Evolutionary conservation across 2,888 invertebrate species (phyloP).

Genomic region (Tachina grossa): DNA sequence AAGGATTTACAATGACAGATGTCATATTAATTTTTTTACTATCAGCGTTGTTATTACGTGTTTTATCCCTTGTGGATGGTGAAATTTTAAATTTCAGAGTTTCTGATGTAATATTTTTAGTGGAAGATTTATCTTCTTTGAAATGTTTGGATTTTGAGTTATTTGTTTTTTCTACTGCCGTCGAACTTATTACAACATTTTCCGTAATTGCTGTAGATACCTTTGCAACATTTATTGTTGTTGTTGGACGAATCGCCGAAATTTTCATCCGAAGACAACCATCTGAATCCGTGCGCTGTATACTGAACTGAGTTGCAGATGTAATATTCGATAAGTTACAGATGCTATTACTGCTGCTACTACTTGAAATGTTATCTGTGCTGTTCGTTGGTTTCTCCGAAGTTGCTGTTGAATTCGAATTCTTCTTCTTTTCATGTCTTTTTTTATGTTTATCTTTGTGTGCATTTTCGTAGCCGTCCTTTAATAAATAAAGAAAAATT

Average conservation of each 20-base stretch:
- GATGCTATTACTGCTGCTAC: slow-evolving; percentile 42
- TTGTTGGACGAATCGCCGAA: slow-evolving; percentile 80
- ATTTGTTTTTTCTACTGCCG: slow-evolving; percentile 29
- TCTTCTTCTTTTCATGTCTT: slow-evolving; percentile 70
- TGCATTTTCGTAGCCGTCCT: slow-evolving; percentile 56
- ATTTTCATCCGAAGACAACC: slow-evolving; percentile 82
- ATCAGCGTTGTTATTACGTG: slow-evolving; percentile 53
- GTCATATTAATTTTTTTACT: slow-evolving; percentile 64
- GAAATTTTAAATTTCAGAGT: slow-evolving; percentile 65
- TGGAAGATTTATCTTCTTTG: slow-evolving; percentile 44
- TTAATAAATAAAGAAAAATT: slow-evolving; percentile 18
- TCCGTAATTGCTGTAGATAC: slow-evolving; percentile 21
- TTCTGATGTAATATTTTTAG: slow-evolving; percentile 43
- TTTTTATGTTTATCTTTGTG: slow-evolving; percentile 68
- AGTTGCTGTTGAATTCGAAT: slow-evolving; percentile 49
- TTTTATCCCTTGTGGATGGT: slow-evolving; percentile 40
- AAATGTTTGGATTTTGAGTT: slow-evolving; percentile 29
- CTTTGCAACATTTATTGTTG: slow-evolving; percentile 42
- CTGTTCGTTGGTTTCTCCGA: slow-evolving; percentile 45
- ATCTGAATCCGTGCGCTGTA: slow-evolving; percentile 81
- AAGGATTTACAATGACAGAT: slow-evolving; percentile 50
- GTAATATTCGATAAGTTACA: slow-evolving; percentile 56
- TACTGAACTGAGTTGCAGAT: slow-evolving; percentile 79
- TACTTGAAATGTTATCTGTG: slow-evolving; percentile 36
- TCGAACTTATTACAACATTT: slow-evolving; percentile 48